A percentile compares a stretch with the other conserved stretches of the same genome.
Evolutionary conservation across 2,113 vertebrate genomes (phyloP).

Genomic region (Hyaena hyaena): DNA sequence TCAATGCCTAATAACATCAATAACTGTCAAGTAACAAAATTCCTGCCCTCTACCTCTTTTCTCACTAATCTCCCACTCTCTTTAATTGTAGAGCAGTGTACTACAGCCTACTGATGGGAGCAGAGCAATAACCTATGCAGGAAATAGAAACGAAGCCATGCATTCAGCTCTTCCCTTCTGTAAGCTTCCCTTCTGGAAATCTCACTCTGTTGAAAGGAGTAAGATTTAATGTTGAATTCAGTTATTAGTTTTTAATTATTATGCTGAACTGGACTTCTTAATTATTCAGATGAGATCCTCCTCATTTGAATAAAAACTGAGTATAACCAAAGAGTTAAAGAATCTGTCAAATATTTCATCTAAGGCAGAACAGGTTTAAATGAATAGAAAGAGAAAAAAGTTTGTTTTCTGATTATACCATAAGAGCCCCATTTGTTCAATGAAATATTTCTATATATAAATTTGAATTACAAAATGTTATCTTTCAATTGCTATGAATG

Average conservation of each 20-base stretch:
- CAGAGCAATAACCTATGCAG: not conserved
- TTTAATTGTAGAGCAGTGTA: not conserved
- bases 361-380: not conserved
- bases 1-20: not conserved
- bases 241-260: not conserved
- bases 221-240: not conserved
- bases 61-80: not conserved
- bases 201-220: not conserved
- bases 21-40: not conserved
- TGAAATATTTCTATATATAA: not conserved
- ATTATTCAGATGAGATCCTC: not conserved
- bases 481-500: not conserved
- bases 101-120: not conserved
- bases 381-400: not conserved
- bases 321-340: not conserved
- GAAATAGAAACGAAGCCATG: not conserved
- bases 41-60: not conserved
- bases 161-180: not conserved
- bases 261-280: not conserved
- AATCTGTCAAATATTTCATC: not conserved
- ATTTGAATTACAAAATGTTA: not conserved
- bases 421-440: not conserved
- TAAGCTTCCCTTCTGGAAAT: not conserved
- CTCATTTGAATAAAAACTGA: not conserved
- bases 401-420: not conserved